phyloP scores from a whole-genome alignment of 1,140 invertebrate genomes.

The Drosophila gunungcola region DNA sequence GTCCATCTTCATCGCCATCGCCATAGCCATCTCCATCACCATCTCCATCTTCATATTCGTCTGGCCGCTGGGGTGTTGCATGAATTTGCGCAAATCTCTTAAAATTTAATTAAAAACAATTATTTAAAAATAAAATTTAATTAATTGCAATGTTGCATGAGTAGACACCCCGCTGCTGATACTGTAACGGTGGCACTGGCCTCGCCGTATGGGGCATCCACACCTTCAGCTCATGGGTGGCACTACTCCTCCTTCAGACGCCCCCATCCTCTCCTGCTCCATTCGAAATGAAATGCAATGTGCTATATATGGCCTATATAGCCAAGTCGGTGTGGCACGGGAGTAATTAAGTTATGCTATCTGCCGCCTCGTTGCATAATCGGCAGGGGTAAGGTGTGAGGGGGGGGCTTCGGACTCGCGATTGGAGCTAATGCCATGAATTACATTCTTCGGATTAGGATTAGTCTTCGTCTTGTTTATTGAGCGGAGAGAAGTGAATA shows the following conservation, averaged over 20 bases:
- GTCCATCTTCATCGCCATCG: slow-evolving; percentile 20
- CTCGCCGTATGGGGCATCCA: slow-evolving; percentile 68
- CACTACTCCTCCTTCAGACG: slow-evolving; percentile 12
- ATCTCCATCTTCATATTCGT: slow-evolving; percentile 9
- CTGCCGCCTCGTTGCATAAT: slow-evolving; percentile 43
- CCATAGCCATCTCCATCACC: background rate
- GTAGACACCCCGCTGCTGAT: slow-evolving; percentile 66
- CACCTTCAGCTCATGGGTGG: slow-evolving; percentile 67
- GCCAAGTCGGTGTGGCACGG: slow-evolving; percentile 9
- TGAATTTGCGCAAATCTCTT: slow-evolving; percentile 72
- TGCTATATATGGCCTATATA: slow-evolving; percentile 46
- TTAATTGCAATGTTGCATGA: slow-evolving; percentile 82
- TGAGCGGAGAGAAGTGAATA: slow-evolving; percentile 25
- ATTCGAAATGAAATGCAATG: slow-evolving; percentile 49
- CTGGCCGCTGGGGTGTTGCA: slow-evolving; percentile 54
- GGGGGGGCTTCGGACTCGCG: background rate
- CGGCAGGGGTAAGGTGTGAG: background rate
- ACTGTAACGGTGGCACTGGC: slow-evolving; percentile 78
- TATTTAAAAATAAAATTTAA: slow-evolving; percentile 82
- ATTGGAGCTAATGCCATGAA: slow-evolving; percentile 29
- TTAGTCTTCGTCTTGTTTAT: slow-evolving; percentile 24
- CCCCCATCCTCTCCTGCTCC: background rate
- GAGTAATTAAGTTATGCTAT: slow-evolving; percentile 50
- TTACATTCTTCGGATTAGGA: slow-evolving; percentile 30
- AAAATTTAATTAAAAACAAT: slow-evolving; percentile 83